Conservation (phyloP, 2,797 vertebrate species). For the Myotis myotis region DNA sequence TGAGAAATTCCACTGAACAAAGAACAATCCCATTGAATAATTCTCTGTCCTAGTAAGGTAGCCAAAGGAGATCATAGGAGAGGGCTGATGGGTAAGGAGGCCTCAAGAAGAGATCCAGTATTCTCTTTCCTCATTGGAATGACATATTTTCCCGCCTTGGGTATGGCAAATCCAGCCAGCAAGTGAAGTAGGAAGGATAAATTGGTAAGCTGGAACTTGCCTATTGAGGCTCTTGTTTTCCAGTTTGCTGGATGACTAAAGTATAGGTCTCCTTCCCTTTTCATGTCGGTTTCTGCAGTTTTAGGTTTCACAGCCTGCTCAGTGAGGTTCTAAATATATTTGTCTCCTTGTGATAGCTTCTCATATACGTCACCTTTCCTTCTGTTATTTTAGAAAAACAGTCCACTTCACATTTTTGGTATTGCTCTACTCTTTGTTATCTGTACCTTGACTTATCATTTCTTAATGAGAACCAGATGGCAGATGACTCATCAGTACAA, state of each 20-base stretch:
- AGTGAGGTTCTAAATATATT: background rate
- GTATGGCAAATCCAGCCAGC: background rate
- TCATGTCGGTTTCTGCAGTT: background rate
- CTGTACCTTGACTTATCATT: slow-evolving; percentile 59
- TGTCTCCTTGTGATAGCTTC: background rate
- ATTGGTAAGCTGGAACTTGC: background rate
- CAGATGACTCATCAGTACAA: slow-evolving; percentile 77
- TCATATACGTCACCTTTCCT: background rate
- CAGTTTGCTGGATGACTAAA: background rate
- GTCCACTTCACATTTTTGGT: slow-evolving; percentile 33
- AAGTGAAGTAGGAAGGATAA: background rate
- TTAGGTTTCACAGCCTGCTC: slow-evolving; percentile 1
- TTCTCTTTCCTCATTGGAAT: background rate
- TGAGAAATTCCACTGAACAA: background rate
- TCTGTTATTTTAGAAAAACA: slow-evolving; percentile 32
- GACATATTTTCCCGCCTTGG: background rate
- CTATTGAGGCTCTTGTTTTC: background rate
- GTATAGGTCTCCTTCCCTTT: background rate
- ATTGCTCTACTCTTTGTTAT: slow-evolving; percentile 41
- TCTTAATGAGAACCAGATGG: slow-evolving; percentile 78
- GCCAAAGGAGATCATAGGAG: background rate
- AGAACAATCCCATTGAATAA: background rate
- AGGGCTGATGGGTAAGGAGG: background rate
- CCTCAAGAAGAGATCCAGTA: no score
- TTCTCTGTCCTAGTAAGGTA: background rate